phyloP scores from a whole-genome alignment of 2,113 vertebrate genomes.

The Ochotona curzoniae region DNA sequence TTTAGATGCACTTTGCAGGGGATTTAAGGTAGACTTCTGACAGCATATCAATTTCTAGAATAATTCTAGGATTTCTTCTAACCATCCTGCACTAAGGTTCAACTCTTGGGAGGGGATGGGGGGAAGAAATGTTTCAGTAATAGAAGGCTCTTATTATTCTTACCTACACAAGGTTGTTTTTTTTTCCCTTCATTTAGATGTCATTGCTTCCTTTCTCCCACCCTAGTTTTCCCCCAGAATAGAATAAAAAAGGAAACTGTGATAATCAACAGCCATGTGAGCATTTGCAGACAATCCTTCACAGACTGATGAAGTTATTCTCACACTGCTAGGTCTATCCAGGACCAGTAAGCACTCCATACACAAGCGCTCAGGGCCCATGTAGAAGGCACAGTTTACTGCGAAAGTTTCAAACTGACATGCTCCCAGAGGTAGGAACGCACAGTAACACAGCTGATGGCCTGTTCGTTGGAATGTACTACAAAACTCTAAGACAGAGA shows the following conservation, averaged over 20 bases:
- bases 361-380: neutral
- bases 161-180: neutral
- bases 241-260: neutral
- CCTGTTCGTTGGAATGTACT: neutral
- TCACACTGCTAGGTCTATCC: neutral
- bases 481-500: neutral
- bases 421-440: neutral
- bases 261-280: neutral
- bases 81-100: neutral
- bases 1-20: neutral
- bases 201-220: neutral
- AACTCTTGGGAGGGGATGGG: neutral
- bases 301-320: neutral
- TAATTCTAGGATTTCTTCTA: conserved; percentile 41
- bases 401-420: neutral
- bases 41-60: neutral
- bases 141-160: neutral
- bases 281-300: neutral
- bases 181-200: neutral
- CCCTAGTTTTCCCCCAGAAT: neutral
- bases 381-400: neutral
- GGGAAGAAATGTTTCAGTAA: neutral
- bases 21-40: conserved; percentile 34
- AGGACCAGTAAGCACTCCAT: no score
- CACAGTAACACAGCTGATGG: neutral